A percentile compares a stretch with the other conserved stretches of the same genome.
phyloP scores from a whole-genome alignment of 2,888 invertebrate genomes.

The Melipona bicolor region DNA sequence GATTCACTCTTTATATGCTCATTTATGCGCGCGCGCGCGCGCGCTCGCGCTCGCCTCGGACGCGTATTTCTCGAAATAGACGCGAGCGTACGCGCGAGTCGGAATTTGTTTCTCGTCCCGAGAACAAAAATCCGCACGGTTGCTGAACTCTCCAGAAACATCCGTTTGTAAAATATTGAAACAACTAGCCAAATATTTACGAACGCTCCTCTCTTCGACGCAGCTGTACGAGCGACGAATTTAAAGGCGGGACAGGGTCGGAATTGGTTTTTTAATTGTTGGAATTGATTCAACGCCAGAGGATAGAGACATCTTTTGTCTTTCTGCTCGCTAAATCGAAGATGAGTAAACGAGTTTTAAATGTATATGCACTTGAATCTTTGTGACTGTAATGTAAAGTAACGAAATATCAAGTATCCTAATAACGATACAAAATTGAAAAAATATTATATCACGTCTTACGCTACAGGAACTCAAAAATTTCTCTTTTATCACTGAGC shows the following conservation, averaged over 20 bases:
- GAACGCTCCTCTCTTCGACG: background rate
- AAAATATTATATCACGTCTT: too few species aligned
- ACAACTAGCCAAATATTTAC: conserved; percentile 41
- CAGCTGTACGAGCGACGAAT: background rate
- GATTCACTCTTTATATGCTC: conserved; percentile 65
- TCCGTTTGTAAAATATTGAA: conserved; percentile 45
- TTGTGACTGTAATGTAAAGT: background rate
- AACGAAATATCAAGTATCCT: too few species aligned
- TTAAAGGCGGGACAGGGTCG: background rate
- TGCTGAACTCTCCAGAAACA: conserved; percentile 4
- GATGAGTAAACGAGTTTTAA: background rate
- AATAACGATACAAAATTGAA: too few species aligned
- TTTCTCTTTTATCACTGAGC: background rate
- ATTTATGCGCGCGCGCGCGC: conserved; percentile 30
- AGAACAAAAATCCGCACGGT: conserved; percentile 23
- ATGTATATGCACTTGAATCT: background rate
- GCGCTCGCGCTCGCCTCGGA: background rate
- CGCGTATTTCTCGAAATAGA: conserved; percentile 56
- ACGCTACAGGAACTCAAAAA: too few species aligned
- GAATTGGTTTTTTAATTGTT: conserved; percentile 5
- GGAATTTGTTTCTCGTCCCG: conserved; percentile 32
- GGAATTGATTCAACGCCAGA: conserved; percentile 4
- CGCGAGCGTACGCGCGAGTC: conserved; percentile 8
- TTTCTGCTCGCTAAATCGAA: background rate
- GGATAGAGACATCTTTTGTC: background rate